Evolutionary conservation across 2,888 invertebrate genomes (phyloP).

Genomic region (Incurvaria masculella): DNA sequence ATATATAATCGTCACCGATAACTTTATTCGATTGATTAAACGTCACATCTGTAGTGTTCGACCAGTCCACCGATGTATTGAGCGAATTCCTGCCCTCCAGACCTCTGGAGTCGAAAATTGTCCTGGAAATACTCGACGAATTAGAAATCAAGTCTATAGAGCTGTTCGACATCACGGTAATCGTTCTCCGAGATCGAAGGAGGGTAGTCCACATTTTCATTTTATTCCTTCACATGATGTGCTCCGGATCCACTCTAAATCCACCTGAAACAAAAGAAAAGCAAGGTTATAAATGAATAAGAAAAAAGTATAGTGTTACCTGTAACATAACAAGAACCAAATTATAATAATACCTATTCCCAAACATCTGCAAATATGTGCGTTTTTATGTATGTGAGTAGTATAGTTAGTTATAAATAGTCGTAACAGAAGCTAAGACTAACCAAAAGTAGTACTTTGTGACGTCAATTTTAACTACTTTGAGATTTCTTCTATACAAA

Average conservation of each 20-base stretch:
- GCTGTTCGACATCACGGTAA: not conserved
- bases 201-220: not conserved
- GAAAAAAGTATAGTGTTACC: no score
- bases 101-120: not conserved
- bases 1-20: constrained; percentile 61
- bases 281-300: no score
- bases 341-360: no score
- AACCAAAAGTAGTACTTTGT: no score
- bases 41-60: not conserved
- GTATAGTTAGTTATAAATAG: no score
- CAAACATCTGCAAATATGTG: no score
- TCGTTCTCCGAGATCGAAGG: not conserved
- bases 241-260: not conserved
- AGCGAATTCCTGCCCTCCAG: not conserved
- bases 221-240: not conserved
- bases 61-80: not conserved
- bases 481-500: no score
- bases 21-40: constrained; percentile 10
- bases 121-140: not conserved
- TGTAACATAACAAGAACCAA: no score
- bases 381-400: no score
- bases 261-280: not conserved
- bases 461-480: no score
- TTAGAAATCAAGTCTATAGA: not conserved
- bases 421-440: no score